Evolutionary conservation across 2,797 vertebrate genomes (phyloP), one percentile per base, ranked within the genome.

Genomic region (Cyprinodon diabolis): DNA sequence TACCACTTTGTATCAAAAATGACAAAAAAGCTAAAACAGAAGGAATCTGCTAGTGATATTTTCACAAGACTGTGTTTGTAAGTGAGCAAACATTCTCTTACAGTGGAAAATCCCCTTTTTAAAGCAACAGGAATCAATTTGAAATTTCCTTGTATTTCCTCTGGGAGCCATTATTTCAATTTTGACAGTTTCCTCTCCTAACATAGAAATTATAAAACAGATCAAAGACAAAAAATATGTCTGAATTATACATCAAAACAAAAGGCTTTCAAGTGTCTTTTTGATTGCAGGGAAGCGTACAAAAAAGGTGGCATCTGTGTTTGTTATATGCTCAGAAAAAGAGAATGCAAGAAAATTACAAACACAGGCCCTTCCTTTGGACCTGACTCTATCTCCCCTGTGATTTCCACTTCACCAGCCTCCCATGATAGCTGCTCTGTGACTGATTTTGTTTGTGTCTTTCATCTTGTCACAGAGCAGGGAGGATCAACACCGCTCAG

Each of bases 401-500:
- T 80, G 52, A 91, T 94, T 93, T 93, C 81, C 84, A 93, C 89
- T 91, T 93, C 88, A 93, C 47, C 90, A 92, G 86, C 78, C 66
- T 66, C 72, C 69, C 51, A 4, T 81, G 85, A 87, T 81, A 73
- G 81, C 87, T 83, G 86, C 87, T 76, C 76, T 25, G 83, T 83
- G 82, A 89, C 90, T 86, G 80, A 91, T 91, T 87, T 89, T 90
- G 91, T 90, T 87, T 91, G 84, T 87, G 74, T 85, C 88, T 93
- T 93, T 93, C 86, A 93, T 93, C 91, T 91, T 84, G 82, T 82
- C 77, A 71, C 87, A 78, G 87, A 84, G 85, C 74, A 56, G 81
- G 80, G 71, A 82, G 84, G 77, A 91, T 88, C 87, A 83, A 65
- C 86, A 30, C 82, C 23, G 69, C n/a, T 2, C 83, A 78, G 65